phyloP scores from a whole-genome alignment of 2,797 vertebrate genomes.

The Hydrocynus forskahlii region DNA sequence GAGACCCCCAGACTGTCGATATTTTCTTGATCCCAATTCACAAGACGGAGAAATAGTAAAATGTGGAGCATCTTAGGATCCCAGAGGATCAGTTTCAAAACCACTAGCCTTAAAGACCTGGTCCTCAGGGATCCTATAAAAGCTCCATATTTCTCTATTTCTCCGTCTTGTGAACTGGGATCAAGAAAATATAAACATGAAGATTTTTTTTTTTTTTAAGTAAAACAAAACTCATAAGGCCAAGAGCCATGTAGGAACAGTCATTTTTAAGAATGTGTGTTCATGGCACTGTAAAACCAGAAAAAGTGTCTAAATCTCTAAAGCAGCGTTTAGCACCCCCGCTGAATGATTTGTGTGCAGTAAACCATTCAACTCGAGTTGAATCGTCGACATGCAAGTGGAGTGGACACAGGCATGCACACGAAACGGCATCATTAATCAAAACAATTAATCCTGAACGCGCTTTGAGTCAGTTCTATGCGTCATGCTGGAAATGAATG shows the following conservation, averaged over 20 bases:
- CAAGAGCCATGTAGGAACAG: not conserved
- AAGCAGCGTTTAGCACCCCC: not conserved
- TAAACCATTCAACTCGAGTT: slow-evolving; percentile 17
- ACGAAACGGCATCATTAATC: not conserved
- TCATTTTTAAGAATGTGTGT: not conserved
- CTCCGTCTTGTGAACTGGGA: too few relatives aligned
- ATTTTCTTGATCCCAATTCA: too few relatives aligned
- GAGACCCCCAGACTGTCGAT: too few relatives aligned
- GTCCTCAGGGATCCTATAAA: too few relatives aligned
- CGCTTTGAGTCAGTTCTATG: not conserved
- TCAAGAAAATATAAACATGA: too few relatives aligned
- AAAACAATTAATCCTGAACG: not conserved
- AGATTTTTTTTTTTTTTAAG: too few relatives aligned
- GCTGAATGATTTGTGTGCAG: slow-evolving; percentile 12
- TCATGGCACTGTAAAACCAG: not conserved
- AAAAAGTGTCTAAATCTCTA: not conserved
- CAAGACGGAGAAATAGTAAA: too few relatives aligned
- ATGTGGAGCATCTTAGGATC: too few relatives aligned
- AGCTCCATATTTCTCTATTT: too few relatives aligned
- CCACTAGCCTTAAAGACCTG: too few relatives aligned
- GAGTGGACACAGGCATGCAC: too few relatives aligned
- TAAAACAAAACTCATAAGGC: not conserved
- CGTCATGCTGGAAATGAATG: not conserved
- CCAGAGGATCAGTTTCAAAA: too few relatives aligned
- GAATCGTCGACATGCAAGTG: not conserved